Percentiles rank a stretch among this genome's conserved stretches.
These are phyloP conservation scores for Diceros bicornis DNA, from an alignment of 2,797 vertebrate genomes.

Conservation along the genomic window DNA sequence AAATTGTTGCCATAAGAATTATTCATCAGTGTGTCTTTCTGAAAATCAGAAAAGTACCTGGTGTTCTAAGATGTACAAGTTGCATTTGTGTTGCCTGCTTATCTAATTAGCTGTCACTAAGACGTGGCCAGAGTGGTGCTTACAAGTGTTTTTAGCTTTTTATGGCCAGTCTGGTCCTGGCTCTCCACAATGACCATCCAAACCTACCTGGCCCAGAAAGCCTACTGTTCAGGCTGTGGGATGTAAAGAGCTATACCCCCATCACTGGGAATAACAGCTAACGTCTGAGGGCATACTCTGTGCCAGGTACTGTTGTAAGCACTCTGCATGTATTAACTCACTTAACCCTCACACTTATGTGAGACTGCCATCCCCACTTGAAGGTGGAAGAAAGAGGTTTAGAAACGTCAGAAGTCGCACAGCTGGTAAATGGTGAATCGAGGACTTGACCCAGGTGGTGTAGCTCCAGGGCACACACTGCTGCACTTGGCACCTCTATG, in stretches of 20 bases:
- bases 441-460: background rate
- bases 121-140: background rate
- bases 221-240: background rate
- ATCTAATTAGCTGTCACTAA: background rate
- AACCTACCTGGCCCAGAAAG: background rate
- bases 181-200: background rate
- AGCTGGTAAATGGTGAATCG: background rate
- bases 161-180: background rate
- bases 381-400: background rate
- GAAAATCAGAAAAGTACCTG: conserved; percentile 10
- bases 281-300: background rate
- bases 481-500: background rate
- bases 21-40: background rate
- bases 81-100: background rate
- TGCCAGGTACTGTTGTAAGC: background rate
- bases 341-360: background rate
- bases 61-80: background rate
- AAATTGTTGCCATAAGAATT: background rate
- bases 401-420: background rate
- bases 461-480: background rate
- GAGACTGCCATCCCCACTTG: background rate
- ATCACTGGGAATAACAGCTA: background rate
- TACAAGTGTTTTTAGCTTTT: background rate
- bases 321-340: background rate
- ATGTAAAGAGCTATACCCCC: background rate